Conservation (phyloP, 2,113 vertebrate genomes). For the Rhynchomys soricoides region DNA sequence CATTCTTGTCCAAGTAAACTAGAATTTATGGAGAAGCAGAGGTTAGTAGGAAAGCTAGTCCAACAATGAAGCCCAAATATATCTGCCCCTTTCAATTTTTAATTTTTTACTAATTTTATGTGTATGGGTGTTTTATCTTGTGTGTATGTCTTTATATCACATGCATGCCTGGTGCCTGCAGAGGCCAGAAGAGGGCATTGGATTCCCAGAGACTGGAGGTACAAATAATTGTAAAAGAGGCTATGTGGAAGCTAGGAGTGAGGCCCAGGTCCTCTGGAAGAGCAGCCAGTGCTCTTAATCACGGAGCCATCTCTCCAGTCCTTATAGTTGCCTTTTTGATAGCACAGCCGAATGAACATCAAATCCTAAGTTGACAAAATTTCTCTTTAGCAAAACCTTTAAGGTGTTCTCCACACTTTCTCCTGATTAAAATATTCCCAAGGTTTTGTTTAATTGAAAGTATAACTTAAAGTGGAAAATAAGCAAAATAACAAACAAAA, state of each 20-base stretch:
- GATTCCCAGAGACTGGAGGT: neutral
- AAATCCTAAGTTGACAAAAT: conserved; percentile 40
- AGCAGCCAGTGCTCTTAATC: neutral
- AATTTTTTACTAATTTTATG: neutral
- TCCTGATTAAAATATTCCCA: conserved; percentile 11
- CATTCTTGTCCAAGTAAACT: neutral
- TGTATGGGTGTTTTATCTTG: neutral
- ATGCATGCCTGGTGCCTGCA: neutral
- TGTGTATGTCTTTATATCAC: neutral
- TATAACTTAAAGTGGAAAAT: conserved; percentile 41
- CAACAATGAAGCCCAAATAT: neutral
- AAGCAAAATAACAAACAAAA: neutral
- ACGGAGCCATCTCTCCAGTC: neutral
- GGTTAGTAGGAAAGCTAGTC: neutral
- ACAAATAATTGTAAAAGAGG: no score
- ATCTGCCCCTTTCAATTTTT: neutral
- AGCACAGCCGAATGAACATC: conserved; percentile 7
- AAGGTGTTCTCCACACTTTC: neutral
- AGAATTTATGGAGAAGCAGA: conserved; percentile 18
- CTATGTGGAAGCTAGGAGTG: neutral
- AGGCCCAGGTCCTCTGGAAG: neutral
- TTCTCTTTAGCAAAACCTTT: conserved; percentile 3
- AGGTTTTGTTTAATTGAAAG: conserved; percentile 28
- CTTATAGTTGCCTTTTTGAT: neutral
- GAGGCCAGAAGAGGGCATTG: neutral